Base-by-base conservation (phyloP, 2,888 invertebrate species). In the Eumerus sabulonum region DNA sequence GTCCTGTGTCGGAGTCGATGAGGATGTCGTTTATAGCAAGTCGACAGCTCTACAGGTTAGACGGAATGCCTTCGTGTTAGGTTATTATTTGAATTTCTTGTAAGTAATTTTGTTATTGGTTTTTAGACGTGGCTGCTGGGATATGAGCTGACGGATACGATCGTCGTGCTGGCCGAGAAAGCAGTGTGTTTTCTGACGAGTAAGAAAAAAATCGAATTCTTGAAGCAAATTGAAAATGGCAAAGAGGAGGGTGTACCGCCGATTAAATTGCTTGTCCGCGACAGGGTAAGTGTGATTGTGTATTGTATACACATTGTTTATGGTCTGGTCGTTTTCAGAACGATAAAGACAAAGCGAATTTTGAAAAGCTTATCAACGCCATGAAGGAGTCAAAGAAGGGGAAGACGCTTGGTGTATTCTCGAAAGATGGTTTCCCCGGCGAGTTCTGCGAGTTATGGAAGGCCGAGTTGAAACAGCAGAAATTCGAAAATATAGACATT, bases 121-220 rank as follows among this genome's bases (percentile, higher is more conserved):
- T 40, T 40, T 40, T n/a, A 96, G 95, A 96, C 95, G 67, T 99
- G 99, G 99, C 92, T 99, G 60, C 93, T 99, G 87, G 98, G 98
- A 57, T 98, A 99, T 88, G 99, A 99, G 88, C 90, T 99, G 59
- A 95, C 97, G 0, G 99, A 99, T 87, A 98, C 98, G 0, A 93
- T 99, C 64, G 95, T 97, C 90, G 93, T 99, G 7, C 91, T 99
- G 81, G 94, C 96, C 44, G 94, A 96, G 83, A 93, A 95, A 48
- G 92, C 93, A 42, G 94, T 98, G 82, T 93, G 94, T 86, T 96
- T 99, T 85, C 90, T 99, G 70, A 96, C 98, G 0, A 98, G 98
- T 86, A 98, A 98, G 89, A 98, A 98, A 91, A 99, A 99, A 89
- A 97, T 98, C 82, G 98, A 99, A 85, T 99, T 98, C 89, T 90